Conservation (phyloP, 2,113 vertebrate species). For the Psilopogon haemacephalus region DNA sequence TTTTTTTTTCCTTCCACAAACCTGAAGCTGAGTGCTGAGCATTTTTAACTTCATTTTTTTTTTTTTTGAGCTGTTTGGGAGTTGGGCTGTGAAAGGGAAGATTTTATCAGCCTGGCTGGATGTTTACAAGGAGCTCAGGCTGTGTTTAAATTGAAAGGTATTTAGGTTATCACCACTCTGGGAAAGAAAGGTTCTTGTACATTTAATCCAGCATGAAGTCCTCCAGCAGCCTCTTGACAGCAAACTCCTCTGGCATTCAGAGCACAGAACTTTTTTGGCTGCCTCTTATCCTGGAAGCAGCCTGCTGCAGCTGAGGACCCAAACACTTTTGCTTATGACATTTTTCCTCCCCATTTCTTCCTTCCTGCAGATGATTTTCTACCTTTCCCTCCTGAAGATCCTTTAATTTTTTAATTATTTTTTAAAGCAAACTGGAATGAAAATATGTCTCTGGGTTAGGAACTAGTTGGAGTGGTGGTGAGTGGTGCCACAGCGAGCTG, state of each 20-base stretch:
- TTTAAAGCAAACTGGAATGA: no score
- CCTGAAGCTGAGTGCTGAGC: background rate
- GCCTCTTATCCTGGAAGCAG: background rate
- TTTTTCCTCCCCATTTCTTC: background rate
- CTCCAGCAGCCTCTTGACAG: background rate
- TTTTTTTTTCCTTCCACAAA: background rate
- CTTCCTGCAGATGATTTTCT: background rate
- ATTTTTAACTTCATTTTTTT: background rate
- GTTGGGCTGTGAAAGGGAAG: background rate
- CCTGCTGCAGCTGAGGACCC: background rate
- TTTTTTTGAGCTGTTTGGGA: background rate
- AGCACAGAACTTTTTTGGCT: background rate
- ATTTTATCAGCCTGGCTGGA: background rate
- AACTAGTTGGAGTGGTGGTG: no score
- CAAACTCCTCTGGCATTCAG: background rate
- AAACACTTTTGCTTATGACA: background rate
- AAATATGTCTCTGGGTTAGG: no score
- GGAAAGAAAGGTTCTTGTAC: background rate
- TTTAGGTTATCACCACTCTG: background rate
- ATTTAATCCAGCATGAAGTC: background rate
- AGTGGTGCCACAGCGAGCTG: no score
- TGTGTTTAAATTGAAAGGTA: background rate
- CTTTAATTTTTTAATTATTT: background rate
- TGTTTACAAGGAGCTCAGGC: background rate
- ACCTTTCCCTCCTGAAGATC: background rate